Evolutionary conservation across 92 coral and sea anemone genomes (phyloP).

Genomic region (Parazoanthus darwini): DNA sequence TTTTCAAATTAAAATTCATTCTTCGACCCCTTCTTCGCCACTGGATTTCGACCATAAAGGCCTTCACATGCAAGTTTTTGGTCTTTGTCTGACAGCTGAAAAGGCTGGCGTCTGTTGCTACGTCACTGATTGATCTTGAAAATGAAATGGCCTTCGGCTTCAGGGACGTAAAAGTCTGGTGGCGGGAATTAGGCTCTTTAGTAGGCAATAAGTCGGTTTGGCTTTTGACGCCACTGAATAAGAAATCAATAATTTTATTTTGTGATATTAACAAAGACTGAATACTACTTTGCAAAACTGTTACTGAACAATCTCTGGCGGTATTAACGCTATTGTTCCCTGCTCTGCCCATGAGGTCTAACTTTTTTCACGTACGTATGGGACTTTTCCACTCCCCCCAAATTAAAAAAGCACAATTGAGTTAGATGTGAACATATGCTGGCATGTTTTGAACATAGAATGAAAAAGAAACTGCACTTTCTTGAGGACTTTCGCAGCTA

Average conservation of each 20-base stretch:
- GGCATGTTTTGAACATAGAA: constrained; percentile 6
- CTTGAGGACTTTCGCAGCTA: background rate
- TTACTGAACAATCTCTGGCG: background rate
- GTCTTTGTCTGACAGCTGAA: background rate
- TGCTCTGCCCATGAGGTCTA: constrained; percentile 34
- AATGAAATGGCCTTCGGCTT: background rate
- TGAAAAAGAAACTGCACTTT: background rate
- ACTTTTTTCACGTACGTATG: background rate
- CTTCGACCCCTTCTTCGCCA: background rate
- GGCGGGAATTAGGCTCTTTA: background rate
- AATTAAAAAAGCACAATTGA: constrained; percentile 22
- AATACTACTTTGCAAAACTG: background rate
- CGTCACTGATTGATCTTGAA: background rate
- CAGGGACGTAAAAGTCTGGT: constrained; percentile 15
- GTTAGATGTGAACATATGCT: constrained; percentile 27
- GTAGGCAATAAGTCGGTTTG: background rate
- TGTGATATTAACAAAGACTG: background rate
- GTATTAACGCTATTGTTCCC: constrained; percentile 28
- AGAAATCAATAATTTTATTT: background rate
- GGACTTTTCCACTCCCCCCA: constrained; percentile 24
- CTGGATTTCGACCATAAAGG: background rate
- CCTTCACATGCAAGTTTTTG: background rate
- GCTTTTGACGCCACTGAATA: background rate
- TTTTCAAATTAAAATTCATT: background rate
- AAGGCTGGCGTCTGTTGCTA: background rate